Evolutionary conservation across 2,113 vertebrate species (phyloP), one percentile per base, ranked within the genome.

Genomic region (Microcebus jonahi): DNA sequence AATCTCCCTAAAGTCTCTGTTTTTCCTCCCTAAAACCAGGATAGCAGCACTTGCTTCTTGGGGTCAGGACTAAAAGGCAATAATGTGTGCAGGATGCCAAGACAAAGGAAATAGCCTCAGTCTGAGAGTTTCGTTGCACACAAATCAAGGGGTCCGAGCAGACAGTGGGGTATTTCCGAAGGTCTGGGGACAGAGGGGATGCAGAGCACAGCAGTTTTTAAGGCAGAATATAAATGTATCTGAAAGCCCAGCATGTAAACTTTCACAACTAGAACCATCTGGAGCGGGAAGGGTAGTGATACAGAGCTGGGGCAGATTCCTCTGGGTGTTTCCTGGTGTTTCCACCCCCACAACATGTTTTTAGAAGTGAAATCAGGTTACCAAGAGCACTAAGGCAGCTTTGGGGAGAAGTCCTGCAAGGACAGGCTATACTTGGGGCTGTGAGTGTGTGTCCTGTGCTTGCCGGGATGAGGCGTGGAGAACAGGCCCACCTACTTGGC

Each of bases 281-380:
- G 82, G 86, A 85, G 77, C 36, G 70, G 73, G 71, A 53, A 29
- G 57, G 42, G 45, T 55, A 42, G 73, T 65, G 29, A 80, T 12
- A 31, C 23, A 65, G 88, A 39, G 82, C 82, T 23, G 17, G 70
- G 82, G 67, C 95, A 96, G 91, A 91, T 85, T 88, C 63, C 70
- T 91, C 68, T 83, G 93, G 15, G 34, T 48, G 39, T 86, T 96
- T 97, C 82, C 92, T 97, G 15, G 34, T 59, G 39, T 86, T 96
- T 97, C 82, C 92, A 96, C 96, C 91, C 45, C 91, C 48, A 79
- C 75, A 92, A 71, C 88, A 59, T 86, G 97, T 83, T 91, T 97
- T 88, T 67, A 83, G 88, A 90, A 88, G 73, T 96, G 82, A 95
- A 91, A 68, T 88, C 36, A 70, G 82, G 91, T 96, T 87, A 75